Percentiles rank a stretch among this genome's conserved stretches.
phyloP scores from a whole-genome alignment of 2,888 invertebrate genomes.

The Dione juno region DNA sequence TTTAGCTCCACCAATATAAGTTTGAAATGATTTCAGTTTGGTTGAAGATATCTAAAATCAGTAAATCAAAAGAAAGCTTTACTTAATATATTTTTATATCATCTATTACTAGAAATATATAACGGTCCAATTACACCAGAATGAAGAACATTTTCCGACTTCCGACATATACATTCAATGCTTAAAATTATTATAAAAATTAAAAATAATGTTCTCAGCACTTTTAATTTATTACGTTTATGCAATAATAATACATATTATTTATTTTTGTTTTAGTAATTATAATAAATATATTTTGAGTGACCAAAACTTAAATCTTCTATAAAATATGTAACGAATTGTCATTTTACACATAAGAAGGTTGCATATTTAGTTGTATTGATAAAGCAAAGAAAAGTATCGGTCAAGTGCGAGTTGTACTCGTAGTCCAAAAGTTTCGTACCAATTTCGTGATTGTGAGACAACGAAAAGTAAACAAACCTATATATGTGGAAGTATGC shows the following conservation, averaged over 20 bases:
- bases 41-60: slow-evolving; percentile 37
- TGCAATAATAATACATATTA: slow-evolving; percentile 8
- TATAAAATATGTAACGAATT: neutral
- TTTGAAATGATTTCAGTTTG: slow-evolving; percentile 28
- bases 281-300: neutral
- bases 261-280: neutral
- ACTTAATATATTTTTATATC: too few relatives aligned
- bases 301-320: neutral
- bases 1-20: slow-evolving; percentile 32
- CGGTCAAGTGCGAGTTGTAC: too few relatives aligned
- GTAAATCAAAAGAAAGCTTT: neutral
- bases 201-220: slow-evolving; percentile 5
- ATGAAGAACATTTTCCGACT: neutral
- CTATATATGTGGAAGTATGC: too few relatives aligned
- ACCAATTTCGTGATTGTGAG: too few relatives aligned
- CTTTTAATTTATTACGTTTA: slow-evolving; percentile 24
- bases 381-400: neutral
- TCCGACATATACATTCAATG: neutral
- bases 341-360: neutral
- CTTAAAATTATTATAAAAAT: slow-evolving; percentile 17
- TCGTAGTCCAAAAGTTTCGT: too few relatives aligned
- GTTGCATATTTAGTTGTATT: neutral
- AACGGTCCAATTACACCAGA: neutral
- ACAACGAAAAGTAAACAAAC: too few relatives aligned
- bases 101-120: neutral